These are phyloP conservation scores for Charadrius vociferus DNA, from an alignment of 2,113 vertebrate genomes.

Conservation along the genomic window DNA sequence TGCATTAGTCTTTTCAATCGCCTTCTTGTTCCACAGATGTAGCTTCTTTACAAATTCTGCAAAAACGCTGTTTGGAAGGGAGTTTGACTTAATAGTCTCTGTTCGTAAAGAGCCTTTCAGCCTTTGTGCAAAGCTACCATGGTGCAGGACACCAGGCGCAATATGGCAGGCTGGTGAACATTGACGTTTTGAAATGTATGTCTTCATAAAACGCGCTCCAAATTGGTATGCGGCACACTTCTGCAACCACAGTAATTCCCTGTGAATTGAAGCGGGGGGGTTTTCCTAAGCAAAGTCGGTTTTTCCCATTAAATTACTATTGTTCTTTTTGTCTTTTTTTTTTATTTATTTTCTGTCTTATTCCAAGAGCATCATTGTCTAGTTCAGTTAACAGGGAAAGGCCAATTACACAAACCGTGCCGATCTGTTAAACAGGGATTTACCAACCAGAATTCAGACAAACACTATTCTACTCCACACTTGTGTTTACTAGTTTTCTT, in stretches of 20 bases:
- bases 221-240: not conserved
- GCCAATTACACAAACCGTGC: slow-evolving; percentile 21
- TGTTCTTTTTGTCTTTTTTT: not conserved
- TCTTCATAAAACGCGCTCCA: not conserved
- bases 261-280: not conserved
- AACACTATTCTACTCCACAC: not conserved
- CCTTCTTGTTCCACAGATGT: not conserved
- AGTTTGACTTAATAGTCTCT: not conserved
- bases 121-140: not conserved
- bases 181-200: not conserved
- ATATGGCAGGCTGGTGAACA: not conserved
- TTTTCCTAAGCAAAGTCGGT: not conserved
- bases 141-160: not conserved
- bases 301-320: slow-evolving; percentile 31
- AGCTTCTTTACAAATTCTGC: not conserved
- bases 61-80: not conserved
- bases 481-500: not conserved
- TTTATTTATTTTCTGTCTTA: not conserved
- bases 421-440: slow-evolving; percentile 33
- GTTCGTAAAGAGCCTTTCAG: not conserved
- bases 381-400: slow-evolving; percentile 44
- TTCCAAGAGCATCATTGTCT: slow-evolving; percentile 17
- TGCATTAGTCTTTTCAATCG: not conserved
- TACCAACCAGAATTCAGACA: slow-evolving; percentile 1
- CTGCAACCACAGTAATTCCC: not conserved